Evolutionary conservation across 2,797 vertebrate species (phyloP).

Genomic region (Thalassophryne amazonica): DNA sequence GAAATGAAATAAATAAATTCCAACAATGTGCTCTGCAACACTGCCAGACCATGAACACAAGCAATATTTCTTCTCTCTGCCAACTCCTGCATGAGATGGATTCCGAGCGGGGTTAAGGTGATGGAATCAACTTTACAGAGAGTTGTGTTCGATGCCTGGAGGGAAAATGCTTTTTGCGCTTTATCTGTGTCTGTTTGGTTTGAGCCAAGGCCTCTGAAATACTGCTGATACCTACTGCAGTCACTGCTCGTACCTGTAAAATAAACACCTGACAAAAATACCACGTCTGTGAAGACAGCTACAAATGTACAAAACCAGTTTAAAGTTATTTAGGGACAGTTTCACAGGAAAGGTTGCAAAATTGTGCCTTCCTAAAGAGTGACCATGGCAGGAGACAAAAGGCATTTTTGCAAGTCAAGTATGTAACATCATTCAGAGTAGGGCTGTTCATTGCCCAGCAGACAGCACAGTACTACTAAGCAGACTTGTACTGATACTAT

Average conservation of each 20-base stretch:
- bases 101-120: constrained; percentile 57
- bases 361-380: too few relatives aligned
- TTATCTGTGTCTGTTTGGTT: constrained; percentile 61
- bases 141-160: constrained; percentile 51
- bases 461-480: too few relatives aligned
- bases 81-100: constrained; percentile 49
- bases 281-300: background rate
- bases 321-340: too few relatives aligned
- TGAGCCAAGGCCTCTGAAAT: constrained; percentile 44
- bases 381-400: too few relatives aligned
- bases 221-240: constrained; percentile 21
- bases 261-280: constrained; percentile 15
- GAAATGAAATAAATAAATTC: constrained; percentile 59
- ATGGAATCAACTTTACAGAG: constrained; percentile 59
- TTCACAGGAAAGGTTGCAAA: too few relatives aligned
- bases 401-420: too few relatives aligned
- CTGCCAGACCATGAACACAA: constrained; percentile 46
- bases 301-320: constrained; percentile 6
- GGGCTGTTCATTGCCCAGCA: too few relatives aligned
- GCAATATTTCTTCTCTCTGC: constrained; percentile 14
- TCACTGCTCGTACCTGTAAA: constrained; percentile 11
- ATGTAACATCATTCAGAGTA: too few relatives aligned
- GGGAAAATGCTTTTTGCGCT: constrained; percentile 48
- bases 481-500: too few relatives aligned
- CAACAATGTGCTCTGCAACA: constrained; percentile 48